Percentiles rank a stretch among this genome's conserved stretches.
phyloP scores from a whole-genome alignment of 2,797 vertebrate species.

The Ceryle rudis region DNA sequence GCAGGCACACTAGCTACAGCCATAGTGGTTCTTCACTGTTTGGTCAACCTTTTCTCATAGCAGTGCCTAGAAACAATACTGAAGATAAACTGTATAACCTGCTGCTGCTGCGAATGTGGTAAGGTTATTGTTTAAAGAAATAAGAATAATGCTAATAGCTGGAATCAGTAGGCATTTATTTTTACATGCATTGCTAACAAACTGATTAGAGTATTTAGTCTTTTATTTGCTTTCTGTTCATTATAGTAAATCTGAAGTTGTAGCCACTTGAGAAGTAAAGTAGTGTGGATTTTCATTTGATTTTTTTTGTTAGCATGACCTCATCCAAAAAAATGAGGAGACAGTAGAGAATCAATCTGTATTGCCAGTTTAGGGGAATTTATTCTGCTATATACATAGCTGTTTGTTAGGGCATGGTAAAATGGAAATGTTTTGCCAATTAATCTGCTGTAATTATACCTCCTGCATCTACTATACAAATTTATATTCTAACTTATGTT shows the following conservation, averaged over 20 bases:
- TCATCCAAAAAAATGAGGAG: background rate
- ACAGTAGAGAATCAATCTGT: background rate
- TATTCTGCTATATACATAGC: background rate
- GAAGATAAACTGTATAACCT: slow-evolving; percentile 98
- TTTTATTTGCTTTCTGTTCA: background rate
- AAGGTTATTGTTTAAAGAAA: slow-evolving; percentile 37
- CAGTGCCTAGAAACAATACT: slow-evolving; percentile 92
- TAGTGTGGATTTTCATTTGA: background rate
- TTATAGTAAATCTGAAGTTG: background rate
- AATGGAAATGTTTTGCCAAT: background rate
- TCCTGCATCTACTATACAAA: background rate
- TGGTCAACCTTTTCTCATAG: slow-evolving; percentile 95
- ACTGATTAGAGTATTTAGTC: background rate
- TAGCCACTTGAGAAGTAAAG: background rate
- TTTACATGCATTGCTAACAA: background rate
- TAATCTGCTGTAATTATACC: background rate
- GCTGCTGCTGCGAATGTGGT: slow-evolving; percentile 94
- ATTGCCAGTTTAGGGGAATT: background rate
- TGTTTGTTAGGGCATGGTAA: background rate
- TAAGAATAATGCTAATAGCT: background rate
- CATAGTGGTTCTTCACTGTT: slow-evolving; percentile 95
- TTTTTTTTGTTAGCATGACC: background rate
- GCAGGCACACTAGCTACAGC: slow-evolving; percentile 94
- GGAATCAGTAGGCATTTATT: background rate
- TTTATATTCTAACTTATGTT: background rate